A percentile compares a stretch with the other conserved stretches of the same genome.
Conservation (phyloP, 2,113 vertebrate species). For the Colistium nudipinnis region DNA sequence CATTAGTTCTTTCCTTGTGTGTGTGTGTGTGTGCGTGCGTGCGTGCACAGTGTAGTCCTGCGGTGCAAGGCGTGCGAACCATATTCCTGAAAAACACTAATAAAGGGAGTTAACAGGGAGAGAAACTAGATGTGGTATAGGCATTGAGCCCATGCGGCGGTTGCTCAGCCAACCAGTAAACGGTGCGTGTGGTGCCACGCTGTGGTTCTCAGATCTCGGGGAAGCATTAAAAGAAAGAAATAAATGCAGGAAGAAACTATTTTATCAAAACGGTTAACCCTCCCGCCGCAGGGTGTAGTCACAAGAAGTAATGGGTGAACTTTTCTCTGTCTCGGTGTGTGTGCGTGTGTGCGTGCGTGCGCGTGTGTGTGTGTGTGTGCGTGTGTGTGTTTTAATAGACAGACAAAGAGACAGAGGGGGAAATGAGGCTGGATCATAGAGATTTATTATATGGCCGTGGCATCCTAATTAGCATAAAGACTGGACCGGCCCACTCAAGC, state of each 20-base stretch:
- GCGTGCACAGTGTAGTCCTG: conserved; percentile 18
- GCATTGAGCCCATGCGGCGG: conserved; percentile 22
- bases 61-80: conserved; percentile 41
- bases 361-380: conserved; percentile 47
- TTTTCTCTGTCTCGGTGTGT: conserved; percentile 53
- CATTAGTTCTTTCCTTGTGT: conserved; percentile 15
- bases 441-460: conserved; percentile 92
- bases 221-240: conserved; percentile 36
- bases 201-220: conserved; percentile 31
- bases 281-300: conserved; percentile 31
- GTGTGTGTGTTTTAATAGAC: conserved; percentile 2
- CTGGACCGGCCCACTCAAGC: conserved; percentile 97
- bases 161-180: conserved; percentile 66
- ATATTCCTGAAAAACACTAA: conserved; percentile 71
- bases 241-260: conserved; percentile 33
- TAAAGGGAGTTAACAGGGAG: conserved; percentile 75
- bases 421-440: conserved; percentile 90
- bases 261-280: conserved; percentile 56
- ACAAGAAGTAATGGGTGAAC: conserved; percentile 61
- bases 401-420: conserved; percentile 58
- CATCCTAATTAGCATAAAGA: conserved; percentile 95
- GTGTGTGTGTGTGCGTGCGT: conserved; percentile 20
- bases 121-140: conserved; percentile 60
- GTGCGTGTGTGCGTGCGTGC: conserved; percentile 9
- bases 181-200: conserved; percentile 27